phyloP scores from a whole-genome alignment of 1,140 invertebrate species.

The Pseudomyrmex dendroicus region DNA sequence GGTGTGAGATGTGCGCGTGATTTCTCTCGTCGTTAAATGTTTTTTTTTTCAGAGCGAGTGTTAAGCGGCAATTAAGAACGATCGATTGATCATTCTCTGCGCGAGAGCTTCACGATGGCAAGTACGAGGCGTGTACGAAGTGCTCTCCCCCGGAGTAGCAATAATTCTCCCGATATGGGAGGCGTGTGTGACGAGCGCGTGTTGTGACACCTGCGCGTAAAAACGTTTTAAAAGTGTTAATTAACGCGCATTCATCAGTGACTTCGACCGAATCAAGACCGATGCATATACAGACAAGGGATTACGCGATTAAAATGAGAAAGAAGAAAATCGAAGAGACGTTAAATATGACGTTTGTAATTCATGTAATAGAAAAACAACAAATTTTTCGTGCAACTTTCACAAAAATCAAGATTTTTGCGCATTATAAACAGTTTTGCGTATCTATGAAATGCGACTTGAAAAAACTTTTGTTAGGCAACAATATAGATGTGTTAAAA shows the following conservation, averaged over 20 bases:
- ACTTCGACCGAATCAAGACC: slow-evolving; percentile 56
- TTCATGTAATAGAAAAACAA: background rate
- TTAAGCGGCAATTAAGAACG: slow-evolving; percentile 65
- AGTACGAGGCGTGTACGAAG: slow-evolving; percentile 40
- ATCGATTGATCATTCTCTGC: slow-evolving; percentile 65
- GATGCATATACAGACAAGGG: background rate
- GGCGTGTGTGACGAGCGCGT: slow-evolving; percentile 62
- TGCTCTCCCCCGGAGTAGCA: slow-evolving; percentile 56
- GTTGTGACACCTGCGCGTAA: slow-evolving; percentile 58
- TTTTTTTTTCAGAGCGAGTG: slow-evolving; percentile 36
- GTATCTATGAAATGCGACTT: background rate
- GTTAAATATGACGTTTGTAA: background rate
- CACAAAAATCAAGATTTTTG: background rate
- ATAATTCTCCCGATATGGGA: slow-evolving; percentile 70
- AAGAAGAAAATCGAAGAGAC: slow-evolving; percentile 8
- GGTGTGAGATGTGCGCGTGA: background rate
- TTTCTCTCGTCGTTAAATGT: slow-evolving; percentile 19
- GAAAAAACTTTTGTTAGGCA: background rate
- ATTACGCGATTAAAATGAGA: slow-evolving; percentile 5
- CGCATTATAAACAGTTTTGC: background rate
- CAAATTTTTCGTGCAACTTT: background rate
- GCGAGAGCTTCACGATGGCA: slow-evolving; percentile 56
- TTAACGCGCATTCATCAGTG: slow-evolving; percentile 78
- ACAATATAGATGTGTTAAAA: background rate
- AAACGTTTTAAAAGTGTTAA: slow-evolving; percentile 76